phyloP scores from a whole-genome alignment of 2,888 invertebrate species.

The Drosophila picticornis region DNA sequence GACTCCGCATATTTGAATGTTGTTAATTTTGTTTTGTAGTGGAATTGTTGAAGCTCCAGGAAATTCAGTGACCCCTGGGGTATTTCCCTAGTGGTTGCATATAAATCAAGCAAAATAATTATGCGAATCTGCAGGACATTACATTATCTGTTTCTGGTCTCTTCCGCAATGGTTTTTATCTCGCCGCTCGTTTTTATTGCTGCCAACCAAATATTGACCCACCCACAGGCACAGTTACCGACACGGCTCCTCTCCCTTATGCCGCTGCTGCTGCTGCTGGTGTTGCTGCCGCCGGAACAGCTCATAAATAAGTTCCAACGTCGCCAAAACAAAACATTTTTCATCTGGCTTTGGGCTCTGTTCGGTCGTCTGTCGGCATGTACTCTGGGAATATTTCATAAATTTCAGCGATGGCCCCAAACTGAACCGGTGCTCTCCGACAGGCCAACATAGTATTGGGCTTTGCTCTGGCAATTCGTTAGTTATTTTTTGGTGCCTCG shows the following conservation, averaged over 20 bases:
- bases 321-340: constrained; percentile 73
- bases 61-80: constrained; percentile 23
- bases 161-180: constrained; percentile 61
- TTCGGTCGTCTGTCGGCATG: constrained; percentile 45
- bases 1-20: constrained; percentile 24
- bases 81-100: constrained; percentile 36
- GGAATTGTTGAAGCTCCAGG: constrained; percentile 18
- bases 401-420: constrained; percentile 57
- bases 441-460: constrained; percentile 16
- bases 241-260: not conserved
- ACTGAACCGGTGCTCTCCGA: constrained; percentile 39
- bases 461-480: constrained; percentile 33
- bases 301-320: constrained; percentile 67
- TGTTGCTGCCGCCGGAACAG: constrained; percentile 41
- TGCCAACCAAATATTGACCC: constrained; percentile 56
- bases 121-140: constrained; percentile 70
- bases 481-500: constrained; percentile 51
- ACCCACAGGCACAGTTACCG: constrained; percentile 22
- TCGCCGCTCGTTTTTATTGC: constrained; percentile 63
- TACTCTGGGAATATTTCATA: constrained; percentile 67
- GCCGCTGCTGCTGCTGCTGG: not conserved
- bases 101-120: constrained; percentile 74
- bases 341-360: constrained; percentile 49
- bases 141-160: constrained; percentile 62
- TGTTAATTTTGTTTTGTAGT: constrained; percentile 19